Percentiles rank a stretch among this genome's conserved stretches.
phyloP scores from a whole-genome alignment of 2,113 vertebrate species.

The Octodon degus region DNA sequence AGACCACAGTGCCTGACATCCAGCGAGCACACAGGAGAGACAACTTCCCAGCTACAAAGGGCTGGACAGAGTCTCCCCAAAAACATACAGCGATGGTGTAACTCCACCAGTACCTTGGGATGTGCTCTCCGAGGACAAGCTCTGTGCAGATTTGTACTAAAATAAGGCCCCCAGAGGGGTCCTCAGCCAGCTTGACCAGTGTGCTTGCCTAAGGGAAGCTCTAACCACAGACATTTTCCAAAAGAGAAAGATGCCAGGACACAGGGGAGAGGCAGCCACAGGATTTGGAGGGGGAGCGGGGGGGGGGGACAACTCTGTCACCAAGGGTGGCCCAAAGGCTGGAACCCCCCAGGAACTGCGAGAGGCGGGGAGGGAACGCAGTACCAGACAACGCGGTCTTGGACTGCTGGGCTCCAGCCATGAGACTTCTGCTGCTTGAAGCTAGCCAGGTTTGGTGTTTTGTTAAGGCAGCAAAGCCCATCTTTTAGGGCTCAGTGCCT shows the following conservation, averaged over 20 bases:
- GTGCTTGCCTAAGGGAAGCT: neutral
- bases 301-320: neutral
- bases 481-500: neutral
- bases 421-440: neutral
- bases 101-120: neutral
- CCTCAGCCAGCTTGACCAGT: neutral
- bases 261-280: neutral
- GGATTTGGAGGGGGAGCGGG: neutral
- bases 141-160: neutral
- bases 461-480: fast-evolving
- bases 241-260: neutral
- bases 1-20: neutral
- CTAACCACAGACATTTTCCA: fast-evolving
- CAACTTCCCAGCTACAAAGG: fast-evolving
- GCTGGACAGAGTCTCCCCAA: too few relatives aligned
- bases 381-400: neutral
- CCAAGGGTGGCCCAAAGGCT: neutral
- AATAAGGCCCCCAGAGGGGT: neutral
- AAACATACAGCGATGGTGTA: neutral
- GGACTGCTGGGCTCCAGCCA: neutral
- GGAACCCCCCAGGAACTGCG: too few relatives aligned
- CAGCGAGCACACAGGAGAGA: fast-evolving
- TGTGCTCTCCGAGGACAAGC: neutral
- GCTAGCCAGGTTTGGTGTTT: neutral
- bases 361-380: neutral